Evolutionary conservation across 2,888 invertebrate genomes (phyloP), one percentile per base, ranked within the genome.

Genomic region (Drosophila niveifrons): DNA sequence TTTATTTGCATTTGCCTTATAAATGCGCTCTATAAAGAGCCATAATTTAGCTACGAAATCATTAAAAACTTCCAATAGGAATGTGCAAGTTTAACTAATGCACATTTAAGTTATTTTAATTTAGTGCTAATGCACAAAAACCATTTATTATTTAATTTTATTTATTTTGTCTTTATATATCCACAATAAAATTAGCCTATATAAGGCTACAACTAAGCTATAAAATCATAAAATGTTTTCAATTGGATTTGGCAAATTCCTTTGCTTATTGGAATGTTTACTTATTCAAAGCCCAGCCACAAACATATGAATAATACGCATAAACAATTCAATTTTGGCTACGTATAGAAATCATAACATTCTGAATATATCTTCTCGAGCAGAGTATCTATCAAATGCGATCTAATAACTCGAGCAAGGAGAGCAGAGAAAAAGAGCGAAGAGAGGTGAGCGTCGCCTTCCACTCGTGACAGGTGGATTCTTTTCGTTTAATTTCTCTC

Each of bases 381-480:
- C 34, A 53, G 57, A 36, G 57, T 47, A 57, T 57, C 28, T 44
- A 44, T 23, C 2, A 44, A 55, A 57, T 52, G 36, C 31, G 68
- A 72, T 82, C 72, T 59, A 67, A 67, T 66, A 53, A 52, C 50
- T 50, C 31, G 10, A 59, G 31, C 18, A 18, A 36, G 36, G 36
- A 36, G 36, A 36, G 36, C 36, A 11, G 11, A 34, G 23, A 23
- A n/a, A n/a, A n/a, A n/a, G 11, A 11, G 34, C 3, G 13, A 29
- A 52, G 59, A 51, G 31, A 18, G 11, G 8, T n/a, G 31, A 41
- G 50, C 28, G 34, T 23, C 9, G 23, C 15, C 59, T 18, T 55
- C 44, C 15, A 53, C 11, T 31, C 50, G 59, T 72, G 77, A 82
- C 82, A 82, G 82, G 82, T 82, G 85, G 52, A 75, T 80, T 78